Percentiles rank a stretch among this genome's conserved stretches.
Evolutionary conservation across 2,888 invertebrate species (phyloP).

Genomic region (Calameuta pallipes): DNA sequence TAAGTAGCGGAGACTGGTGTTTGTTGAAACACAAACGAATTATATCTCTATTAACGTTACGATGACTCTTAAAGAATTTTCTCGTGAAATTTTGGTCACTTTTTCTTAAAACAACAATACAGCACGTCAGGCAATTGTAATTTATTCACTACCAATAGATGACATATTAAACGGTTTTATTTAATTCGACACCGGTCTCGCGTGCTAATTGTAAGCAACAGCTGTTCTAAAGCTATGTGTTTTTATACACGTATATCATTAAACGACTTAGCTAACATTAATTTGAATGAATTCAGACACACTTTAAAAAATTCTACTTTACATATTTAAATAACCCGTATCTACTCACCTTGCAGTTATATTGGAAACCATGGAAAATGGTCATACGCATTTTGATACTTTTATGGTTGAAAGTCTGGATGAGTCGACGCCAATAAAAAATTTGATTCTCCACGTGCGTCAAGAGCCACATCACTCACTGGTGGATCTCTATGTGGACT

Average conservation of each 20-base stretch:
- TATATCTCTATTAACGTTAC: no score
- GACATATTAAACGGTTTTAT: no score
- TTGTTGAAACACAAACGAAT: no score
- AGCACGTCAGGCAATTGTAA: no score
- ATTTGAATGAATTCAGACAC: background rate
- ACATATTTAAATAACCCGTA: background rate
- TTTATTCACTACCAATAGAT: no score
- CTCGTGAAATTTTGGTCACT: no score
- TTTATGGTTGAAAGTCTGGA: conserved; percentile 72
- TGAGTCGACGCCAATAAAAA: conserved; percentile 70
- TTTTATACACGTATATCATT: no score
- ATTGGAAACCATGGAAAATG: conserved; percentile 73
- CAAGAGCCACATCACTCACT: conserved; percentile 71
- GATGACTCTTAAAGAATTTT: no score
- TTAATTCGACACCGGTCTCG: no score
- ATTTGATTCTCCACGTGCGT: conserved; percentile 69
- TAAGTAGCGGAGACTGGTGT: no score
- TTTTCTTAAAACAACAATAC: no score
- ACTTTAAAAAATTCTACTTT: conserved; percentile 3
- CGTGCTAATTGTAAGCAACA: background rate
- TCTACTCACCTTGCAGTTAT: conserved; percentile 68
- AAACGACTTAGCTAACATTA: no score
- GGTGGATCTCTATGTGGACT: conserved; percentile 75
- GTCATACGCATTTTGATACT: conserved; percentile 71
- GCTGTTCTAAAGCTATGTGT: background rate